Base-by-base conservation (phyloP, 2,797 vertebrate species). In the Geotrypetes seraphini region DNA sequence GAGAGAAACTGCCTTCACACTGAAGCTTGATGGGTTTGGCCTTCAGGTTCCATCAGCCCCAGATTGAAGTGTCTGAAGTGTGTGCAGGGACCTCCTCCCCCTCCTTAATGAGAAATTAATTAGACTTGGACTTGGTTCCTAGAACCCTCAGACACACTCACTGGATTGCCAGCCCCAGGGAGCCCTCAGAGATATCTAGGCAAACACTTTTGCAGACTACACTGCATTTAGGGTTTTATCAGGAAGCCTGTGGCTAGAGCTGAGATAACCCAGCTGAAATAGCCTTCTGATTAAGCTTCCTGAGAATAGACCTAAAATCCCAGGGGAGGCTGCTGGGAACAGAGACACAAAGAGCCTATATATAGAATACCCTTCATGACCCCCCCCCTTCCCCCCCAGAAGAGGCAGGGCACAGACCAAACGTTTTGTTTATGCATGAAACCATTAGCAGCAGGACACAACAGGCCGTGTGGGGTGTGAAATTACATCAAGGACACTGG, bases 191-290 rank as follows among this genome's bases (percentile, higher is more conserved):
- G 67, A 21, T 54, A 64, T 53, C 64, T 63, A n/a, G 71, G 62
- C 61, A 58, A 53, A 65, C 53, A 17, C 61, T 42, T 68, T 71
- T 20, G 10, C 57, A 67, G 79, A 67, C 70, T 78, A 66, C 75
- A 68, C 55, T 25, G 7, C 39, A 71, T 60, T 61, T 54, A 5
- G 55, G 67, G 69, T 64, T 50, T 69, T 56, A 60, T 60, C 66
- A 68, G 69, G 70, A 71, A 68, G 60, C 68, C 43, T 22, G 62
- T 5, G 48, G 54, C n/a, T 70, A 37, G 58, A 44, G 55, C 62
- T 68, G 71, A 73, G 73, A 78, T 78, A 77, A 73, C 54, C 25
- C 43, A 28, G 70, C 53, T 30, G 33, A 71, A 75, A 79, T 63
- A 78, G 73, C 56, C 40, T 53, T 42, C 37, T 51, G 64, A 68